These are phyloP conservation scores for Mareca strepera DNA, from an alignment of 2,797 vertebrate genomes.

Conservation along the genomic window DNA sequence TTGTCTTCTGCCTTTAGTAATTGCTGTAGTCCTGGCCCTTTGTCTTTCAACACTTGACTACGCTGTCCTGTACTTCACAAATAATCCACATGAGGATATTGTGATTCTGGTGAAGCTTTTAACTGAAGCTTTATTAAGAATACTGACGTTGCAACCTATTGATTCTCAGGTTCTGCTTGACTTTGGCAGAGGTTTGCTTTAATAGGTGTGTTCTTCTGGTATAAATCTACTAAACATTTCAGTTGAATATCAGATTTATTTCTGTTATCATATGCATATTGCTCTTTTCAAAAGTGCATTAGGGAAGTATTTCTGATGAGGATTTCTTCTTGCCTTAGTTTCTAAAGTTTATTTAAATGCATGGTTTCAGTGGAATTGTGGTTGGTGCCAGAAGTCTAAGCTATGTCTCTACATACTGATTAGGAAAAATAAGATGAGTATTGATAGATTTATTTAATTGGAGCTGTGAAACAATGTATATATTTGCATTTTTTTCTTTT, in stretches of 20 bases:
- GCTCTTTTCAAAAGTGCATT: neutral
- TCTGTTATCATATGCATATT: neutral
- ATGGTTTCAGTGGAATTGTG: neutral
- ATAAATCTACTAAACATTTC: neutral
- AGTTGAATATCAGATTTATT: neutral
- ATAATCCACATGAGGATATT: accelerated
- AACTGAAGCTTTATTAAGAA: neutral
- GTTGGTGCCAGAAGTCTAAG: neutral
- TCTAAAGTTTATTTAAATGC: neutral
- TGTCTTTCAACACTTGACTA: neutral
- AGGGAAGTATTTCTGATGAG: neutral
- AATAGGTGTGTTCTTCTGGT: neutral
- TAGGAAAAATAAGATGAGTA: neutral
- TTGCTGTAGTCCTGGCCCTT: neutral
- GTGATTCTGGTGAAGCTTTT: neutral
- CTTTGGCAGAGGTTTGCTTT: neutral
- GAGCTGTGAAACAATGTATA: neutral
- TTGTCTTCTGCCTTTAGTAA: neutral
- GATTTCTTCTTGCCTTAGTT: neutral
- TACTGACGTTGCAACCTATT: neutral
- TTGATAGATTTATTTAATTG: conserved; percentile 5
- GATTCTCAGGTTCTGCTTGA: neutral
- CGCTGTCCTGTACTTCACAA: neutral
- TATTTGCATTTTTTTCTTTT: neutral
- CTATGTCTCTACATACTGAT: neutral